Evolutionary conservation across 2,797 vertebrate genomes (phyloP).

Genomic region (Natrix natrix): DNA sequence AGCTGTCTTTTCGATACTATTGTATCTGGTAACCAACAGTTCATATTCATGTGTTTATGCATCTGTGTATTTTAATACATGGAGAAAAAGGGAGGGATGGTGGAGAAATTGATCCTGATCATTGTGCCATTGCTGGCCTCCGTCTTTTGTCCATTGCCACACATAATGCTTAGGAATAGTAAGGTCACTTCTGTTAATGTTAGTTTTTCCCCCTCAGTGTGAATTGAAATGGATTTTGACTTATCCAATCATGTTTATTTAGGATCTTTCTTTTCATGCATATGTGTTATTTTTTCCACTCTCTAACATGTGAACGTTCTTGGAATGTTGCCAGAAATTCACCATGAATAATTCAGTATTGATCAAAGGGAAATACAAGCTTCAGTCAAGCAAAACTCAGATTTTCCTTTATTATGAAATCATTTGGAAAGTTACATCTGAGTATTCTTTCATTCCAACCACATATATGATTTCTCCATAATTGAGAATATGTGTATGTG

Average conservation of each 20-base stretch:
- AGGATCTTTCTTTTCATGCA: neutral
- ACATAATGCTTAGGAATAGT: neutral
- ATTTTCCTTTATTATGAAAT: neutral
- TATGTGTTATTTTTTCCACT: constrained; percentile 2
- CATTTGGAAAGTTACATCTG: constrained; percentile 37
- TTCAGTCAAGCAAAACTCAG: constrained; percentile 12
- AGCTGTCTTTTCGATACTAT: neutral
- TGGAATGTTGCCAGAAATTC: constrained; percentile 11
- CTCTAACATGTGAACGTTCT: neutral
- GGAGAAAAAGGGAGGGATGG: too few species aligned
- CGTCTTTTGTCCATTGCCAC: neutral
- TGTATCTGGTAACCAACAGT: neutral
- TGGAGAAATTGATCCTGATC: neutral
- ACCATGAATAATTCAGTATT: constrained; percentile 33
- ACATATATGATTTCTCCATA: constrained; percentile 46
- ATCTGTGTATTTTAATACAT: neutral
- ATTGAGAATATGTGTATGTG: neutral
- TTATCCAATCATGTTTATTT: neutral
- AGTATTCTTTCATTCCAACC: constrained; percentile 16
- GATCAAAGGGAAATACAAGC: neutral
- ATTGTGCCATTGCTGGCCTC: neutral
- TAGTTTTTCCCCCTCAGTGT: neutral
- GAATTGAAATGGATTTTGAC: neutral
- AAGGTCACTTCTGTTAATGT: neutral
- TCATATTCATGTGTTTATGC: neutral